Evolutionary conservation across 2,888 invertebrate genomes (phyloP), one percentile per base, ranked within the genome.

Genomic region (Tuta absoluta): DNA sequence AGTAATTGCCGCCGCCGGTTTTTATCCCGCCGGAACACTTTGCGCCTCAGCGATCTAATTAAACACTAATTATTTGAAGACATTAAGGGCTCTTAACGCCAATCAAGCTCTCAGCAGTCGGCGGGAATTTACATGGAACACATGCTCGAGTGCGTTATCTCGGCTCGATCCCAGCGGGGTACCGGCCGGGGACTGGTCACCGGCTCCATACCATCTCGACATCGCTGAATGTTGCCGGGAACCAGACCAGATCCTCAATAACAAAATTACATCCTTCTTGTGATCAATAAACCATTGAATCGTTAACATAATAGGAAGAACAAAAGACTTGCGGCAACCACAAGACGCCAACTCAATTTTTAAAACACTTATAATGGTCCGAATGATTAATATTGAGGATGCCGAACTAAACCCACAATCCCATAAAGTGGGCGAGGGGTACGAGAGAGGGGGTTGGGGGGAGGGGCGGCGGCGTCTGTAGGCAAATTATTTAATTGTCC

Each of bases 401-500:
- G 62, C 45, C 49, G 37, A 37, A 21, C 24, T 23, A 49, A 49
- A 61, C 8, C 41, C 57, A 10, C 41, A 38, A 68, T 73, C 69
- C 37, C 33, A 37, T 11, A 24, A 4, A 24, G 12, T 11, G 19
- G 19, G 33, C n/a, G 14, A 24, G 56, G 10, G 38, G 21, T 33
- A 4, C n/a, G 14, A 48, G n/a, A 23, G 38, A 23, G 21, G 19
- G 28, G 28, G 37, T 17, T n/a, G 56, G 68, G 69, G 67, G 75
- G 75, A 66, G 51, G 58, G 62, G 67, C 57, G 62, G 71, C 72
- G 73, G 51, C 74, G 78, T 78, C 77, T 80, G 80, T 69, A 79
- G 79, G 78, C 78, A 63, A 71, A 77, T 78, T 79, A 78, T 75
- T 71, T 76, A 77, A 78, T 77, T 77, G 63, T 60, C 73, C 72